Percentiles rank a stretch among this genome's conserved stretches.
These are phyloP conservation scores for Venturia canescens DNA, from an alignment of 1,140 invertebrate genomes.

Conservation along the genomic window DNA sequence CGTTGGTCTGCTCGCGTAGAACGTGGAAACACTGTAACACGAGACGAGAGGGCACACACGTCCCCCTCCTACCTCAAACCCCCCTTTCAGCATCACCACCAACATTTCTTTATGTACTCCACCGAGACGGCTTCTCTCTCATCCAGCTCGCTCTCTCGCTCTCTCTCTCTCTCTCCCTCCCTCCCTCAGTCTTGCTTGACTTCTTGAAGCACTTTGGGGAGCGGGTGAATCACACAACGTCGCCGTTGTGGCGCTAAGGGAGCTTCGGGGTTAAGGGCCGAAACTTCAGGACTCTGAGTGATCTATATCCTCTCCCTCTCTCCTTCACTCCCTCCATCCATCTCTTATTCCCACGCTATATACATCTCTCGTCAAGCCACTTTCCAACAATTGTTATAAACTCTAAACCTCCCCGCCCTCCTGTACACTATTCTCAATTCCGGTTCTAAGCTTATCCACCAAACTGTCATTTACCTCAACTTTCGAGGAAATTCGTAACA, in stretches of 20 bases:
- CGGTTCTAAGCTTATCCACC: neutral
- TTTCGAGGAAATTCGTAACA: neutral
- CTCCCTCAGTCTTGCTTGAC: conserved; percentile 23
- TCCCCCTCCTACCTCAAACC: conserved; percentile 38
- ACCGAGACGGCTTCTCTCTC: conserved; percentile 44
- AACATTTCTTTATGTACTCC: conserved; percentile 21
- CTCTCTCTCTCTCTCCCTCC: conserved; percentile 1
- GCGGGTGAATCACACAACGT: conserved; percentile 27
- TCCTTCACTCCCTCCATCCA: neutral
- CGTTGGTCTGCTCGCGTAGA: conserved; percentile 49
- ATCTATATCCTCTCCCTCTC: conserved; percentile 11
- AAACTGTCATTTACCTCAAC: neutral
- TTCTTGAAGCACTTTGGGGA: conserved; percentile 38
- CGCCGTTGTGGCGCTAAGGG: conserved; percentile 35
- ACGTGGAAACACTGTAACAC: conserved; percentile 60
- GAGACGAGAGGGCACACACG: conserved; percentile 51
- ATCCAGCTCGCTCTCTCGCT: conserved; percentile 15
- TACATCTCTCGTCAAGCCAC: conserved; percentile 1
- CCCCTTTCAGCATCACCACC: neutral
- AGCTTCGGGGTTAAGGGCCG: conserved; percentile 35
- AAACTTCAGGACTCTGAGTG: conserved; percentile 39
- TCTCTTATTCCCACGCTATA: neutral
- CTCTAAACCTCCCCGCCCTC: neutral
- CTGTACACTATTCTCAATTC: neutral
- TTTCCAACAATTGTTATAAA: conserved; percentile 30